Evolutionary conservation across 2,888 invertebrate species (phyloP).

Genomic region (Ptychoptera albimana): DNA sequence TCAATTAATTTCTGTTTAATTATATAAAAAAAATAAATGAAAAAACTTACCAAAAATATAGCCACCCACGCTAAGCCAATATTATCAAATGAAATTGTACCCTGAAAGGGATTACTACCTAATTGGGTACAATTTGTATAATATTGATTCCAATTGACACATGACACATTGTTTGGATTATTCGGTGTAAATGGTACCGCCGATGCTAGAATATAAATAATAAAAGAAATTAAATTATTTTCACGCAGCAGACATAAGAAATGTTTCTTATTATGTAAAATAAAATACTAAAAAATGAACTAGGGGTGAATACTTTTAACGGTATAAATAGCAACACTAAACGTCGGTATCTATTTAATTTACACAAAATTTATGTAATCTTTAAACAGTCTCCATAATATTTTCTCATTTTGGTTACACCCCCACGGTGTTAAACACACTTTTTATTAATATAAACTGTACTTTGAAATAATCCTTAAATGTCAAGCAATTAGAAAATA

Average conservation of each 20-base stretch:
- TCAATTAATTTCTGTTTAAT: too few relatives aligned
- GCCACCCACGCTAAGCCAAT: slow-evolving; percentile 99
- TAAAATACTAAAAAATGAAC: slow-evolving; percentile 1
- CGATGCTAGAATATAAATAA: slow-evolving; percentile 15
- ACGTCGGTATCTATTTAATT: too few relatives aligned
- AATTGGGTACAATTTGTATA: slow-evolving; percentile 88
- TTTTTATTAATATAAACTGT: too few relatives aligned
- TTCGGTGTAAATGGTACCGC: slow-evolving; percentile 34
- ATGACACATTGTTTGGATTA: slow-evolving; percentile 53
- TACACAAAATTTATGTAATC: too few relatives aligned
- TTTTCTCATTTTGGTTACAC: too few relatives aligned
- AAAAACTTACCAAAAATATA: slow-evolving; percentile 83
- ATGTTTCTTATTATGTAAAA: background rate
- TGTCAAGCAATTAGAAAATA: too few relatives aligned
- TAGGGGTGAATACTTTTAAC: too few relatives aligned
- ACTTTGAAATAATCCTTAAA: too few relatives aligned
- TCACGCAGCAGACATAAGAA: too few relatives aligned
- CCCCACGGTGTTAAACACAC: too few relatives aligned
- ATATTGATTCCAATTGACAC: slow-evolving; percentile 98
- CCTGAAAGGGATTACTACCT: slow-evolving; percentile 94
- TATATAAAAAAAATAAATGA: background rate
- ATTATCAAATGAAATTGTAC: slow-evolving; percentile 98
- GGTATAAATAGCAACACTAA: too few relatives aligned
- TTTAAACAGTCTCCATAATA: too few relatives aligned
- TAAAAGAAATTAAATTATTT: background rate